Evolutionary conservation across 2,888 invertebrate species (phyloP).

Genomic region (Drosophila cyrtoloma): DNA sequence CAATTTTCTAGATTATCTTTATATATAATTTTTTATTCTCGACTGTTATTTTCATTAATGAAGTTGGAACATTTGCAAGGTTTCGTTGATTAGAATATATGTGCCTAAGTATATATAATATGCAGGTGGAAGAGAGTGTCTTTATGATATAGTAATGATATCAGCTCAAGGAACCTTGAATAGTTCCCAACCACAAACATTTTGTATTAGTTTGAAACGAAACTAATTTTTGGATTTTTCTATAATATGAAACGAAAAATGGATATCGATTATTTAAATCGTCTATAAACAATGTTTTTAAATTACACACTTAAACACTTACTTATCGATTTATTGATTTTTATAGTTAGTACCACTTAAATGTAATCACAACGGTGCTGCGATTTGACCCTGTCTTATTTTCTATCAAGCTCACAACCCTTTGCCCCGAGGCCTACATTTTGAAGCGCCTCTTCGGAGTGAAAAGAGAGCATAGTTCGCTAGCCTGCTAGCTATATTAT

Average conservation of each 20-base stretch:
- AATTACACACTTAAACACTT: not conserved
- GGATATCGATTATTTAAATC: not conserved
- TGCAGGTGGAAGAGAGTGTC: not conserved
- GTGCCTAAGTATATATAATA: not conserved
- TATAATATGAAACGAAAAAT: not conserved
- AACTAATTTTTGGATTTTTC: not conserved
- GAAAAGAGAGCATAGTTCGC: constrained; percentile 1
- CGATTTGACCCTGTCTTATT: constrained; percentile 15
- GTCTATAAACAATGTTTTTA: not conserved
- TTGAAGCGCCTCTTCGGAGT: not conserved
- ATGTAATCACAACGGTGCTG: not conserved
- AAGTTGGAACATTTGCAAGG: no score
- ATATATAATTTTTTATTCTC: not conserved
- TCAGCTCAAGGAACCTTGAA: not conserved
- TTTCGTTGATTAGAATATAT: not conserved
- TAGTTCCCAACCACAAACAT: not conserved
- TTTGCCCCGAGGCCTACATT: no score
- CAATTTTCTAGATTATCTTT: not conserved
- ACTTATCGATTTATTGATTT: not conserved
- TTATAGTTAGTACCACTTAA: not conserved
- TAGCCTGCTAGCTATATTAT: constrained; percentile 36
- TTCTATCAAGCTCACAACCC: constrained; percentile 6
- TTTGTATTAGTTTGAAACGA: not conserved
- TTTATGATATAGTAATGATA: not conserved
- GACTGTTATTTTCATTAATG: not conserved